A percentile compares a stretch with the other conserved stretches of the same genome.
Conservation (phyloP, 2,113 vertebrate genomes). For the Struthio camelus region DNA sequence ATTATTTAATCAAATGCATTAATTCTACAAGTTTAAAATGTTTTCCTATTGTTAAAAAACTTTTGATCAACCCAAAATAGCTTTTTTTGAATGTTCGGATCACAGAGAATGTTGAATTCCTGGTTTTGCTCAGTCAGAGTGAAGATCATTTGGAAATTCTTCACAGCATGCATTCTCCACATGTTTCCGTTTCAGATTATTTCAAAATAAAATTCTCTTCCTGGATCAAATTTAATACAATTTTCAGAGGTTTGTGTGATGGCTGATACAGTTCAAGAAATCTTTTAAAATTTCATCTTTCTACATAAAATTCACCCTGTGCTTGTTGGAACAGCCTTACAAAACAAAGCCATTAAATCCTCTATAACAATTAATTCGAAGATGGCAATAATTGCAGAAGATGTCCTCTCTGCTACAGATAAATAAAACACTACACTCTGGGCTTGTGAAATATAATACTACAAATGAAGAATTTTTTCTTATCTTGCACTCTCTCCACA, state of each 20-base stretch:
- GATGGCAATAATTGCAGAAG: background rate
- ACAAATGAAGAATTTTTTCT: background rate
- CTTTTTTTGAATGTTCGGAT: background rate
- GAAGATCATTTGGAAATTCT: rapidly evolving
- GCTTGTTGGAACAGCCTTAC: background rate
- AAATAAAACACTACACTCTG: background rate
- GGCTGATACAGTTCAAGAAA: background rate
- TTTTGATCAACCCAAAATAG: background rate
- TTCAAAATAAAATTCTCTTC: background rate
- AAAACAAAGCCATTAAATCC: background rate
- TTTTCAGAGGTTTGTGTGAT: background rate
- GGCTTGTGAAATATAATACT: background rate
- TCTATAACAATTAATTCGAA: background rate
- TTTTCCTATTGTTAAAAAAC: background rate
- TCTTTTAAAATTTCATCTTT: background rate
- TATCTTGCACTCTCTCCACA: background rate
- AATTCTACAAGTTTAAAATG: background rate
- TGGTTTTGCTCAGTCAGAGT: background rate
- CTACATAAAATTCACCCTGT: background rate
- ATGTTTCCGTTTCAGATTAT: rapidly evolving
- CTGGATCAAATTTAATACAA: background rate
- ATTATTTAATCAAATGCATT: background rate
- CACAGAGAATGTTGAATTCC: background rate
- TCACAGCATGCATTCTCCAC: background rate
- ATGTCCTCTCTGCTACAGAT: background rate